phyloP scores from a whole-genome alignment of 2,797 vertebrate genomes.

The Gadopsis marmoratus region DNA sequence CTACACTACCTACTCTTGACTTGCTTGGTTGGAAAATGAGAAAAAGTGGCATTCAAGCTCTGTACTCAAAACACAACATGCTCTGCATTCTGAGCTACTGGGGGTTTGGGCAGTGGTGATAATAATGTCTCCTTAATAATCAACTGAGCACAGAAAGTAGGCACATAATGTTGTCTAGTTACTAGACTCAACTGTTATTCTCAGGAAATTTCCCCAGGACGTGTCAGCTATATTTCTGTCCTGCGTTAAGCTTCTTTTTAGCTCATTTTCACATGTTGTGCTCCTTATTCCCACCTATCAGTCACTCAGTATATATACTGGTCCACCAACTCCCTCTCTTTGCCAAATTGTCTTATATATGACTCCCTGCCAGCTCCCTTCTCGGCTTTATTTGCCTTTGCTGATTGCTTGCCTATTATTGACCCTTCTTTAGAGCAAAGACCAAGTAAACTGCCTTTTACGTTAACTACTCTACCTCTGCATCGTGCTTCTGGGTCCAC shows the following conservation, averaged over 20 bases:
- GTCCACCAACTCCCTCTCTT: neutral
- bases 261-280: neutral
- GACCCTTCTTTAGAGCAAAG: constrained; percentile 13
- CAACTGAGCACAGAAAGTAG: neutral
- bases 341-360: neutral
- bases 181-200: neutral
- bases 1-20: neutral
- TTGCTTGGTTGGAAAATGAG: constrained; percentile 19
- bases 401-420: constrained; percentile 11
- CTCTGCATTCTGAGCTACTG: neutral
- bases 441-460: neutral
- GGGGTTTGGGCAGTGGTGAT: neutral
- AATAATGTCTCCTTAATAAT: constrained; percentile 13
- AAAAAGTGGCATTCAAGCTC: constrained; percentile 10
- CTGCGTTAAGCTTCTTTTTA: neutral
- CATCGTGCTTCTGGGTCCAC: constrained; percentile 6
- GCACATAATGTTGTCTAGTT: neutral
- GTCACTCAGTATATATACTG: neutral
- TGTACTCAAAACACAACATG: neutral
- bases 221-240: constrained; percentile 9
- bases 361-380: neutral
- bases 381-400: constrained; percentile 4
- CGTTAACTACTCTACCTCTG: neutral
- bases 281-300: neutral
- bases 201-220: neutral